phyloP scores from a whole-genome alignment of 2,797 vertebrate genomes.

The Selene dorsalis region DNA sequence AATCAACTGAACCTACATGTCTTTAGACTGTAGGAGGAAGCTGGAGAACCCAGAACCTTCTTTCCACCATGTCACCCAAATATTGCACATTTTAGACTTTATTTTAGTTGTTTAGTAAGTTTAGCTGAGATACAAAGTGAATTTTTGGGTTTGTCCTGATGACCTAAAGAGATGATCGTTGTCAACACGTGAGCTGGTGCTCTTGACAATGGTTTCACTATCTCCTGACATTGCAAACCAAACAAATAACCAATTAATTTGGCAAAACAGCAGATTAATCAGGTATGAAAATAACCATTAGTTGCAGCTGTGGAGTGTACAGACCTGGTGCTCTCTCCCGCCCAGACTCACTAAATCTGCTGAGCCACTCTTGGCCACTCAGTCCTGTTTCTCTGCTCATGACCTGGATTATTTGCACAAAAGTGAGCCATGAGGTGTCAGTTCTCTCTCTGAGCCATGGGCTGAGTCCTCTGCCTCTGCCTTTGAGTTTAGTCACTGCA shows the following conservation, averaged over 20 bases:
- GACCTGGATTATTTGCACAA: constrained; percentile 17
- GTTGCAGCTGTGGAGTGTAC: not conserved
- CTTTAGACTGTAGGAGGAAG: no score
- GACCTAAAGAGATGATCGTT: not conserved
- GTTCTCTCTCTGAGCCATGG: constrained; percentile 15
- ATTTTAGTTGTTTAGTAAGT: no score
- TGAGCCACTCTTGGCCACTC: not conserved
- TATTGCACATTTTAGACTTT: no score
- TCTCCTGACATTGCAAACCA: no score
- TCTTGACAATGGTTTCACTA: not conserved
- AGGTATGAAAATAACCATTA: not conserved
- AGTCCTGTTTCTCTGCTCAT: constrained; percentile 23
- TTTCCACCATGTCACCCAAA: no score
- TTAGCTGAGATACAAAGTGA: not conserved
- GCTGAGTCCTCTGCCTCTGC: constrained; percentile 12
- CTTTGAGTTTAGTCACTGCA: constrained; percentile 32
- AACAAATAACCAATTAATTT: not conserved
- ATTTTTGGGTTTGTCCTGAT: no score
- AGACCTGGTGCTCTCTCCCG: not conserved
- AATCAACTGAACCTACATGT: no score
- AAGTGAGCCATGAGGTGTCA: constrained; percentile 51
- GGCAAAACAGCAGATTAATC: not conserved
- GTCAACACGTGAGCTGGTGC: not conserved
- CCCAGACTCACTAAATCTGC: not conserved
- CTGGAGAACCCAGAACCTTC: no score